These are phyloP conservation scores for Cyprinus carpio DNA, from an alignment of 2,113 vertebrate species.

Conservation along the genomic window DNA sequence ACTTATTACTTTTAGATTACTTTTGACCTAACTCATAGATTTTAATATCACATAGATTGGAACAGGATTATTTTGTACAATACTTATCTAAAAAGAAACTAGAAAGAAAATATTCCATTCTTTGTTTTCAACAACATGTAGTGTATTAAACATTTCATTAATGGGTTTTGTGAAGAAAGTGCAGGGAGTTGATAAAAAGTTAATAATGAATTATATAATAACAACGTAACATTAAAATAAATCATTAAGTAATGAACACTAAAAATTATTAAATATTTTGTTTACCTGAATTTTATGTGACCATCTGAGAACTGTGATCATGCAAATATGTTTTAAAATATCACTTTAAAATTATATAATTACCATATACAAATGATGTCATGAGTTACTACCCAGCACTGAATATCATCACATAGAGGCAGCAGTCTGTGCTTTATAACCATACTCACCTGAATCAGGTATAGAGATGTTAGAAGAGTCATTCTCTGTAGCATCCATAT, in stretches of 20 bases:
- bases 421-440: not conserved
- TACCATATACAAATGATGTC: not conserved
- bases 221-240: too few relatives aligned
- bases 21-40: not conserved
- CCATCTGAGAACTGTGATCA: not conserved
- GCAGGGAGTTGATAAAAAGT: not conserved
- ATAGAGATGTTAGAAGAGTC: not conserved
- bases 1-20: too few relatives aligned
- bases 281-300: too few relatives aligned
- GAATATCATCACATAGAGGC: not conserved
- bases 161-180: not conserved
- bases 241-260: too few relatives aligned
- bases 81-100: too few relatives aligned
- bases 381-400: not conserved
- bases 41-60: too few relatives aligned
- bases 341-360: not conserved
- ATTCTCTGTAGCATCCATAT: not conserved
- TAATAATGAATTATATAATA: not conserved
- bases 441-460: slow-evolving; percentile 10
- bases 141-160: not conserved
- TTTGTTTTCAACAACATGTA: not conserved
- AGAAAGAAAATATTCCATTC: not conserved
- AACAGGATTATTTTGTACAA: not conserved
- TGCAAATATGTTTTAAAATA: not conserved
- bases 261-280: too few relatives aligned